Base-by-base conservation (phyloP, 1,140 invertebrate genomes). In the Diachasmimorpha longicaudata region DNA sequence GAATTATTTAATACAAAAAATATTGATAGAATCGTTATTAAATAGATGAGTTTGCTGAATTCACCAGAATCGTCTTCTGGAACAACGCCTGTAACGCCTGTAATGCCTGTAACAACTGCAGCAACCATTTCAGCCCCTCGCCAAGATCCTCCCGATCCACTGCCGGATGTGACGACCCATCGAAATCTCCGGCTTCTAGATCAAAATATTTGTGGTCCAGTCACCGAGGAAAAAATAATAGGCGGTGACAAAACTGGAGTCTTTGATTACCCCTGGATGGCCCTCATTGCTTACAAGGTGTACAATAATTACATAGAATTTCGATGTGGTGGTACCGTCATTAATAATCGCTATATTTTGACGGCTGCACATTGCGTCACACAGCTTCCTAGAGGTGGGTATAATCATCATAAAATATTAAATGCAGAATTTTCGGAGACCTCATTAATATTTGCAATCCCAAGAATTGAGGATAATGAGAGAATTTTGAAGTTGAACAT, bases 221-320 rank as follows among this genome's bases (percentile, higher is more conserved):
- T 88, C 0, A 81, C 74, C 4, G 71, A 83, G 36, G 80, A 89
- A 25, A 91, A 85, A 79, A 90, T 93, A 44, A 80, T 90, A 23
- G 90, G 90, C 10, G 93, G 92, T 0, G 90, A 91, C 23, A 88
- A 88, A 75, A 92, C 92, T 0, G 82, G 82, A 0, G 75, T 93
- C 1, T 90, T 89, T 72, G 91, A 93, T 75, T 92, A 91, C 82
- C 92, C 93, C 0, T 93, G 93, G 93, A 93, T 93, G 92, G 92
- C 91, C 0, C 82, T 93, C 0, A 79, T 93, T 5, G 85, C 88
- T 0, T 93, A 93, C 69, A 78, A 87, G 16, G 88, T 84, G 72
- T 80, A 90, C 90, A 83, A 84, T 39, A 85, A 78, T 4, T 86
- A 66, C 13, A 84, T 85, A 71, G 39, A 71, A 44, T 89, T 90